Evolutionary conservation across 2,888 invertebrate species (phyloP), one percentile per base, ranked within the genome.

Genomic region (Brachypterus glaber): DNA sequence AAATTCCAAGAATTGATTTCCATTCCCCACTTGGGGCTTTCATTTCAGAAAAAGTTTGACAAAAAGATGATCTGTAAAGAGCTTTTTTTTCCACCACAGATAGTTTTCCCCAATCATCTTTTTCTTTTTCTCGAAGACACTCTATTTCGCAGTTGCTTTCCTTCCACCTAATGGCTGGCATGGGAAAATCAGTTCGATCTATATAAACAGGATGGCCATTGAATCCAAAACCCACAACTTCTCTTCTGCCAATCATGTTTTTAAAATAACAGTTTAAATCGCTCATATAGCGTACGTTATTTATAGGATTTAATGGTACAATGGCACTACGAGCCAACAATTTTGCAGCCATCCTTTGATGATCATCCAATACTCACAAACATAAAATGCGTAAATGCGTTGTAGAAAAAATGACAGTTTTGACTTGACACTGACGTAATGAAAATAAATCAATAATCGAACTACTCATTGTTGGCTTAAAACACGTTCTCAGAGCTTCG

Each of bases 31-130:
- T 78, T 14, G 88, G 85, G 0, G 91, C 87, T 44, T 81, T 70
- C 68, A 93, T 79, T 71, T 98, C 98, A 1, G 85, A 72, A 60
- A 85, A 89, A 9, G 97, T 98, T 65, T 90, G 88, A 57, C 95
- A 83, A 70, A 88, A 98, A 49, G 88, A 86, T 1, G 88, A 79
- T 43, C 97, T 77, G 72, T 98, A 98, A 27, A 97, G 64, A 0
- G 73, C 71, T 68, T 96, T 97, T 70, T 95, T 96, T 57, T 98
- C 98, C 33, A 88, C 88, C 0, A 86, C 42, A 1, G 84, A 75
- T 35, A 98, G 64, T 50, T 83, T 83, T 57, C 82, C 85, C 98
- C 98, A 99, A 64, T 95, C 92, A 14, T 84, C 86, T 67, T 81
- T 83, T 59, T 98, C 97, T 63, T 97, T 97, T 51, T 89, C 82